These are phyloP conservation scores for Agriotes lineatus DNA, from an alignment of 2,888 invertebrate species.

Conservation along the genomic window DNA sequence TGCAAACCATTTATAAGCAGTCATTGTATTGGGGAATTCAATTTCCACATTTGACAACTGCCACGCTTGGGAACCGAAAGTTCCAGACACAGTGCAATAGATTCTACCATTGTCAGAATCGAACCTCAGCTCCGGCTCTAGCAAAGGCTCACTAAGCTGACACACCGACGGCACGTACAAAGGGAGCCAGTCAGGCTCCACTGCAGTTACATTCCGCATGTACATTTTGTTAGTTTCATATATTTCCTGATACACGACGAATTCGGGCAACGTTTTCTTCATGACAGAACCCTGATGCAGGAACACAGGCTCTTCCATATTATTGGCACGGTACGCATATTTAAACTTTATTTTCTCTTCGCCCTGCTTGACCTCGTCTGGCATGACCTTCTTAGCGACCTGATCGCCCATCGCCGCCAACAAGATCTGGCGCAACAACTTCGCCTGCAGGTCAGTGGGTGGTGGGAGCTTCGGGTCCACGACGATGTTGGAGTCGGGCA, in stretches of 20 bases:
- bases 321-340: conserved; percentile 85
- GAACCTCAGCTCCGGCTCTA: conserved; percentile 73
- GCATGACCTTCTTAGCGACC: conserved; percentile 83
- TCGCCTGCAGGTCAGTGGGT: conserved; percentile 79
- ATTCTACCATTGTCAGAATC: conserved; percentile 78
- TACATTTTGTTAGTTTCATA: conserved; percentile 85
- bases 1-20: conserved; percentile 87
- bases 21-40: conserved; percentile 78
- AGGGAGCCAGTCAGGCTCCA: conserved; percentile 95
- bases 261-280: conserved; percentile 82
- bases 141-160: conserved; percentile 78
- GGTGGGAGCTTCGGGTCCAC: conserved; percentile 83
- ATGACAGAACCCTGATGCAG: conserved; percentile 88
- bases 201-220: conserved; percentile 86
- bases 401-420: conserved; percentile 79
- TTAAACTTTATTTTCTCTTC: conserved; percentile 82
- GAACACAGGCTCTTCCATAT: conserved; percentile 91
- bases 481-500: conserved; percentile 74
- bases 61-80: conserved; percentile 88
- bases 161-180: conserved; percentile 84
- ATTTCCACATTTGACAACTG: conserved; percentile 80
- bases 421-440: conserved; percentile 59
- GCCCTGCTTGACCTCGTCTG: conserved; percentile 75
- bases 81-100: conserved; percentile 82
- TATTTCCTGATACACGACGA: conserved; percentile 93